Percentiles rank a stretch among this genome's conserved stretches.
These are phyloP conservation scores for Theristicus caerulescens DNA, from an alignment of 2,113 vertebrate genomes.

Conservation along the genomic window DNA sequence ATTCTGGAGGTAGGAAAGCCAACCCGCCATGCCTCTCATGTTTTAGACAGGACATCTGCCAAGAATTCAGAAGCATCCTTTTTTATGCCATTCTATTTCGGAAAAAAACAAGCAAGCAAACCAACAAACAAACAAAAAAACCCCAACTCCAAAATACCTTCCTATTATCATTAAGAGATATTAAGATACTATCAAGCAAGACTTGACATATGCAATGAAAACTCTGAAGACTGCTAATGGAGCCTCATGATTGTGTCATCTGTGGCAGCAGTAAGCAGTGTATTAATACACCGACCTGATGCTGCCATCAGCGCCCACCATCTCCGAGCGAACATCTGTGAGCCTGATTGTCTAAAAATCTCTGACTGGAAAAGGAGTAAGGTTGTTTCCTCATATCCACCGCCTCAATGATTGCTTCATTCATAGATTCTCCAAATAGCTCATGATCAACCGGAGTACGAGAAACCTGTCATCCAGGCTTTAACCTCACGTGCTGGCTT, in stretches of 20 bases:
- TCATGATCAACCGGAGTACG: accelerated
- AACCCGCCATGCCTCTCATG: not conserved
- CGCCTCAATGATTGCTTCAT: not conserved
- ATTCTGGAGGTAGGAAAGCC: not conserved
- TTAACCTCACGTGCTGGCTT: not conserved
- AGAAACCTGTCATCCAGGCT: not conserved
- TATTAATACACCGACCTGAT: not conserved
- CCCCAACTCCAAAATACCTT: not conserved
- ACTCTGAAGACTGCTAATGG: too few species aligned
- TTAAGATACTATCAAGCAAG: not conserved
- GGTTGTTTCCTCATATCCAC: not conserved
- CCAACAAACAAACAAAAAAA: not conserved
- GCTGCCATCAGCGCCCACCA: not conserved
- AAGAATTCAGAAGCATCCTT: not conserved
- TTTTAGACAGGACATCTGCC: not conserved
- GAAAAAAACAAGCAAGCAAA: not conserved
- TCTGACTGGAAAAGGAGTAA: not conserved
- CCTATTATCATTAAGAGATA: not conserved
- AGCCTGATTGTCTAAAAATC: not conserved
- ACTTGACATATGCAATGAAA: accelerated
- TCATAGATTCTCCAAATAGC: not conserved
- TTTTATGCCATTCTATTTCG: not conserved
- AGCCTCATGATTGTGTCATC: accelerated
- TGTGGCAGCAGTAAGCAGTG: not conserved
- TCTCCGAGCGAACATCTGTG: not conserved